Evolutionary conservation across 2,113 vertebrate genomes (phyloP), one percentile per base, ranked within the genome.

Genomic region (Thymallus thymallus): DNA sequence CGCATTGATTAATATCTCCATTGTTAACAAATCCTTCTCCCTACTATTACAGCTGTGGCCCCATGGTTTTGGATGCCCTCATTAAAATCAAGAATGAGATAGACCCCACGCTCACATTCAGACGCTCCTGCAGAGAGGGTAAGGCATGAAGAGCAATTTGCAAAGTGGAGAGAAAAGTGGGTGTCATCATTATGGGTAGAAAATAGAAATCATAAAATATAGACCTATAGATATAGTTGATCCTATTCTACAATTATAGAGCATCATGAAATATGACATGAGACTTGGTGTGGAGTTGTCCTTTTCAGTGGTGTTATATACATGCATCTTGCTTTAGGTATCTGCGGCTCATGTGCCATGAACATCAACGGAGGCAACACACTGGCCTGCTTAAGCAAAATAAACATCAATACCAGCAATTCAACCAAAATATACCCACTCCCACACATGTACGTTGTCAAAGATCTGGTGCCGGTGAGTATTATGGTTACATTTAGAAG

Each of bases 31-130:
- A 41, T 29, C 61, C 13, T 71, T 56, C 35, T n/a, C 16, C 77
- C 35, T 41, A 41, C 35, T 41, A 41, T 41, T 41, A 5, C 73
- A 99, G 98, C 0, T 99, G 98, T 79, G 98, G 98, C 0, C 95
- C 96, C 0, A 99, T 99, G 98, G 93, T 99, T 56, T 92, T 99
- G 0, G 97, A 99, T 16, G 98, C 96, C 6, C 91, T 99, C 69
- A 98, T 99, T 86, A 99, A 99, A 89, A 97, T 99, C 9, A 99
- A 99, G 89, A 99, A 99, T 24, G 98, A 99, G 85, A 77, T 97
- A 29, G 98, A 99, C 71, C 78, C 95, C 14, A 98, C 96, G 0
- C 88, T 99, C 84, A 99, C 97, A 32, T 99, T 99, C 90, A 93
- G 97, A 45, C 92, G 98, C 58, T 99, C 98, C 0, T 99, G 98